Evolutionary conservation across 2,113 vertebrate species (phyloP), one percentile per base, ranked within the genome.

Genomic region (Pithys albifrons): DNA sequence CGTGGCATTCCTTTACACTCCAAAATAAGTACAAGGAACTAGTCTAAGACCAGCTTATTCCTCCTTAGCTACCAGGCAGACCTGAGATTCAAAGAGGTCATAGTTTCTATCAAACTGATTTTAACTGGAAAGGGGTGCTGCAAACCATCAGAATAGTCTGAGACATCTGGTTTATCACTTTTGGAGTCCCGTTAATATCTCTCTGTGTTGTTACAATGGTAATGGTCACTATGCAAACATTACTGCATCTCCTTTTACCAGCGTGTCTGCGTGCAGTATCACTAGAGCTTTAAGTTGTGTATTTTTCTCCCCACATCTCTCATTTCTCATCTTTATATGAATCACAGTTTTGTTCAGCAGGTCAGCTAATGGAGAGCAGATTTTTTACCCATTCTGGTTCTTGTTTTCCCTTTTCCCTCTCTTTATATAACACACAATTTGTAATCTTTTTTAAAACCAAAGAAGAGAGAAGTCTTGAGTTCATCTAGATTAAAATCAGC

Each of bases 401-500:
- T 76, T 91, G 82, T 71, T 90, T 79, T n/a, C 29, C 71, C 35
- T 55, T 92, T 96, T 64, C 45, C 77, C 87, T 95, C 93, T 94
- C 71, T 97, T 98, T 97, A 97, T 83, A 91, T 96, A 97, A 96
- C 96, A 96, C 95, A 95, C 96, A 97, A 97, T 98, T 97, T 98
- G 97, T 98, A 98, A 97, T 97, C 96, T 97, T 97, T 97, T 97
- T 97, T 96, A 96, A 97, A 97, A 97, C 96, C 78, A 92, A 97
- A 97, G 97, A 97, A 96, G 82, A 72, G 52, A 97, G 92, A 72
- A 94, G 94, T 94, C 96, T 97, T 97, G 97, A 97, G 96, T 96
- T 97, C 97, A 97, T 97, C 96, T 96, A 97, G 97, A 98, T 98
- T 97, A 98, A 97, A 97, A 97, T 98, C 97, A 98, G 97, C 97